These are phyloP conservation scores for Hippoglossus stenolepis DNA, from an alignment of 2,113 vertebrate genomes.

Conservation along the genomic window DNA sequence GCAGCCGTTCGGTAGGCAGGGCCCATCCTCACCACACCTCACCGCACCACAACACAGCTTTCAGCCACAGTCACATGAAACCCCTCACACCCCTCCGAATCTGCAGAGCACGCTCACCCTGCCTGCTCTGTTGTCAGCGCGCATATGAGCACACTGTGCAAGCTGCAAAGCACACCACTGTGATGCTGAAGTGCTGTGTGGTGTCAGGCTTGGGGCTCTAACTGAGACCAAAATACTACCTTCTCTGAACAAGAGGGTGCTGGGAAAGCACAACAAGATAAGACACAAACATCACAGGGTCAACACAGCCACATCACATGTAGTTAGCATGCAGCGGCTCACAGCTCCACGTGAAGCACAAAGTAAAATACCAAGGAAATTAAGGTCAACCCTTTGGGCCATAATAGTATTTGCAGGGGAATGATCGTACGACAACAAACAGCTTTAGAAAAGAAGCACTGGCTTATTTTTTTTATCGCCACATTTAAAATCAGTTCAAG, in stretches of 20 bases:
- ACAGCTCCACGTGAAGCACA: slow-evolving; percentile 28
- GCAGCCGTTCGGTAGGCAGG: slow-evolving; percentile 61
- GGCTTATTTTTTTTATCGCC: slow-evolving; percentile 42
- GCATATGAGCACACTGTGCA: background rate
- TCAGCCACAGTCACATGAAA: slow-evolving; percentile 61
- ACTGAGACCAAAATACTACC: slow-evolving; percentile 10
- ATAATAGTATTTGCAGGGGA: slow-evolving; percentile 37
- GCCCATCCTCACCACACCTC: slow-evolving; percentile 65
- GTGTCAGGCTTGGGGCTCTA: slow-evolving; percentile 3
- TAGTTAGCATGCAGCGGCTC: slow-evolving; percentile 9
- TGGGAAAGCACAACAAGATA: slow-evolving; percentile 24
- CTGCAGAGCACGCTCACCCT: slow-evolving; percentile 20
- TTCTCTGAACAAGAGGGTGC: slow-evolving; percentile 19
- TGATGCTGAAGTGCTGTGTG: slow-evolving; percentile 11
- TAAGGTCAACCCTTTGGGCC: slow-evolving; percentile 56
- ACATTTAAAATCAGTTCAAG: slow-evolving; percentile 33
- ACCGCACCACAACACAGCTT: slow-evolving; percentile 61
- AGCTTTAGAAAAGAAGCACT: slow-evolving; percentile 24
- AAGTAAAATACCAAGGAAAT: slow-evolving; percentile 55
- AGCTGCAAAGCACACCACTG: background rate
- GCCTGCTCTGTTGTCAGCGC: slow-evolving; percentile 9
- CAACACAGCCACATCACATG: slow-evolving; percentile 26
- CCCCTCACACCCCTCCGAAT: slow-evolving; percentile 12
- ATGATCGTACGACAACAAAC: slow-evolving; percentile 24
- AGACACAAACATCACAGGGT: slow-evolving; percentile 41